Conservation (phyloP, 2,113 vertebrate species). For the Hucho hucho region DNA sequence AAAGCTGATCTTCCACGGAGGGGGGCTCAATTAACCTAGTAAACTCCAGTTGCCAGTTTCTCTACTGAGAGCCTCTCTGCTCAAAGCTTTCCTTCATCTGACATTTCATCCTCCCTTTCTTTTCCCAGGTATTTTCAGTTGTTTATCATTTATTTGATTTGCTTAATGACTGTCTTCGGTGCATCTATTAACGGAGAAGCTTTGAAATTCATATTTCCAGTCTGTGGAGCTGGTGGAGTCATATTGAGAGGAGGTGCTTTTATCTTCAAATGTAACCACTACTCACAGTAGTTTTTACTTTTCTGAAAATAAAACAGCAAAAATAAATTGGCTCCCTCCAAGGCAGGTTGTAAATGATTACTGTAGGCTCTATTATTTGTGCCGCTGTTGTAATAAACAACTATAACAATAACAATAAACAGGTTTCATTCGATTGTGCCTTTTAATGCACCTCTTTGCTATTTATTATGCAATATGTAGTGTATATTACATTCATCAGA, state of each 20-base stretch:
- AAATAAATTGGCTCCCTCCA: background rate
- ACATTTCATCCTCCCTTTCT: conserved; percentile 29
- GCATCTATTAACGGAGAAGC: conserved; percentile 34
- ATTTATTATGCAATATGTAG: too few species aligned
- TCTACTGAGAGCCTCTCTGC: conserved; percentile 25
- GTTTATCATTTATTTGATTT: conserved; percentile 48
- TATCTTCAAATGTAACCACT: conserved; percentile 26
- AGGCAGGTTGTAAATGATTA: background rate
- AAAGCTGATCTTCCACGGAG: conserved; percentile 42
- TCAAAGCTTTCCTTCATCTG: conserved; percentile 32
- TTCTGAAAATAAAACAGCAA: background rate
- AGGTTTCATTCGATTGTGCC: too few species aligned
- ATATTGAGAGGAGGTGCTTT: conserved; percentile 34
- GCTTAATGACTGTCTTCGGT: conserved; percentile 44
- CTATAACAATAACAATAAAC: too few species aligned
- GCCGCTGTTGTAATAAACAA: background rate
- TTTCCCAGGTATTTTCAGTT: conserved; percentile 41
- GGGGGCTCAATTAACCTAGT: conserved; percentile 41
- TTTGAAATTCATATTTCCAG: conserved; percentile 46
- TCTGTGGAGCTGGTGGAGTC: conserved; percentile 29
- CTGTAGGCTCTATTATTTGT: background rate
- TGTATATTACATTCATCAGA: too few species aligned
- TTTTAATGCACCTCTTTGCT: too few species aligned
- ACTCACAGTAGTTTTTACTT: background rate
- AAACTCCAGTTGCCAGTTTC: conserved; percentile 27